These are phyloP conservation scores for Merops nubicus DNA, from an alignment of 2,113 vertebrate genomes.

Conservation along the genomic window DNA sequence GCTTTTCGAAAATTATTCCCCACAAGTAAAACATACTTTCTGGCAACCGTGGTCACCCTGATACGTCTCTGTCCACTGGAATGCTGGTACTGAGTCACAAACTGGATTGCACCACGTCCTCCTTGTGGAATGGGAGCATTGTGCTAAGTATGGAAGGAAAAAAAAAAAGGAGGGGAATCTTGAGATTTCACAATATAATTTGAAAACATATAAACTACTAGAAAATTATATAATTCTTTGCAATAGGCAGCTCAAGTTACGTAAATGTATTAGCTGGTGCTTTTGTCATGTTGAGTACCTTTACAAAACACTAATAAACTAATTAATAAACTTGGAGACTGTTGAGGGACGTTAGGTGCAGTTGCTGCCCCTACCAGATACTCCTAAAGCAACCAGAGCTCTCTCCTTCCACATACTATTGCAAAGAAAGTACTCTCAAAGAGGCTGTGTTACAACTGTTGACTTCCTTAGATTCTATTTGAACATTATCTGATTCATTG, in stretches of 20 bases:
- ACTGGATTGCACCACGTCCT: slow-evolving; percentile 89
- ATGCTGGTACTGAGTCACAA: slow-evolving; percentile 92
- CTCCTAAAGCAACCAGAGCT: neutral
- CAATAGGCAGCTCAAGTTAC: neutral
- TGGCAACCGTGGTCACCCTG: slow-evolving; percentile 87
- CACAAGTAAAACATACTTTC: slow-evolving; percentile 81
- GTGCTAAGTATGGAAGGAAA: slow-evolving; percentile 74
- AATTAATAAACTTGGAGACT: neutral
- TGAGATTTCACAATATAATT: neutral
- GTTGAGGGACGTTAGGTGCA: neutral
- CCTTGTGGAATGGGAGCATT: slow-evolving; percentile 92
- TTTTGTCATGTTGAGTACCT: neutral
- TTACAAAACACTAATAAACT: neutral
- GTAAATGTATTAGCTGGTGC: neutral
- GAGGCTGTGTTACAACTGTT: neutral
- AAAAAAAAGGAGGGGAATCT: neutral
- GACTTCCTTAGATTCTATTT: neutral
- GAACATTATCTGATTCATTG: neutral
- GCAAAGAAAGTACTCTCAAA: neutral
- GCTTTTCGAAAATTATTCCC: neutral
- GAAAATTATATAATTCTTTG: neutral
- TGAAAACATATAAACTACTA: neutral
- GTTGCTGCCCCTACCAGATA: neutral
- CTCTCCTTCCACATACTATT: neutral
- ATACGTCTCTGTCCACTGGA: slow-evolving; percentile 90